Percentiles rank a stretch among this genome's conserved stretches.
These are phyloP conservation scores for Lanistes nyassanus DNA, from an alignment of 1,140 invertebrate species.

Conservation along the genomic window DNA sequence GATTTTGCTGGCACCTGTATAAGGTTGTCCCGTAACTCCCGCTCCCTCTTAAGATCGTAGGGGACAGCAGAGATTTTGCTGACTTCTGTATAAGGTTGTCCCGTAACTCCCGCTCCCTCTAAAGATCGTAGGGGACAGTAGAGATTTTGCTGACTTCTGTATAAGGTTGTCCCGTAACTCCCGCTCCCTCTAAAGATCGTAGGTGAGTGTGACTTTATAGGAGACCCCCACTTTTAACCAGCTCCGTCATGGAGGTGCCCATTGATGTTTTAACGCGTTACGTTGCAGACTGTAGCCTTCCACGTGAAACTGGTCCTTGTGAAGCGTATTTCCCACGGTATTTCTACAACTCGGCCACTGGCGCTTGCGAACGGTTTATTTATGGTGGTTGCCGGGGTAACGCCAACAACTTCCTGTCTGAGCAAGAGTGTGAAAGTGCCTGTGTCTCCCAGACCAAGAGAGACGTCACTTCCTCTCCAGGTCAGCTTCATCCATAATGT, in stretches of 20 bases:
- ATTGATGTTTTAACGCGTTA: background rate
- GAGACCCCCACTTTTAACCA: background rate
- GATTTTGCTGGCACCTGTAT: no score
- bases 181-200: background rate
- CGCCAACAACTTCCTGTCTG: background rate
- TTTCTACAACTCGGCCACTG: background rate
- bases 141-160: no score
- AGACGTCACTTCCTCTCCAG: background rate
- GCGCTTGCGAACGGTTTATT: constrained; percentile 11
- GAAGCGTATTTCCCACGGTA: background rate
- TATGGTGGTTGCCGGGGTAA: constrained; percentile 10
- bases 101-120: no score
- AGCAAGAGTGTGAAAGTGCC: background rate
- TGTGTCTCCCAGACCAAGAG: no score
- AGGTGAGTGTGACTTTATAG: background rate
- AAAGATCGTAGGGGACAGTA: no score
- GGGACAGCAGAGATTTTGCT: no score
- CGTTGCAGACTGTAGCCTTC: background rate
- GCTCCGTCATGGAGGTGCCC: background rate
- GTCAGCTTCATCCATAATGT: background rate
- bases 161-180: no score
- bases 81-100: no score
- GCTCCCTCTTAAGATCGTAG: no score
- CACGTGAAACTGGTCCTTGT: background rate
- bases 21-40: no score